phyloP scores from a whole-genome alignment of 2,888 invertebrate species.

The Ormyrus thymus region DNA sequence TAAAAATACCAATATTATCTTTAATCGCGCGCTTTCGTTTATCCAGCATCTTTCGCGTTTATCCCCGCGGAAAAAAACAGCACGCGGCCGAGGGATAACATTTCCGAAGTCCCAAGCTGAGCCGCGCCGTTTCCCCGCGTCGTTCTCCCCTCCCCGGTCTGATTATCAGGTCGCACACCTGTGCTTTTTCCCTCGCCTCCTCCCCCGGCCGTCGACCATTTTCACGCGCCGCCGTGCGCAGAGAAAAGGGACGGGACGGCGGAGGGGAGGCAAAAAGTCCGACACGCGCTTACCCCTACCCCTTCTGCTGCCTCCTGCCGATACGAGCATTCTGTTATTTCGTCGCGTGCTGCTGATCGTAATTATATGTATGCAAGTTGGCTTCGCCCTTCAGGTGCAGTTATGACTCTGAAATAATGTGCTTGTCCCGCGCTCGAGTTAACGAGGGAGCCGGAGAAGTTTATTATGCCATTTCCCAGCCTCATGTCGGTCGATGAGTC shows the following conservation, averaged over 20 bases:
- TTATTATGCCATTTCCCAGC: background rate
- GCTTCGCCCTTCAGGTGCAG: background rate
- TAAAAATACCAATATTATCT: too few species aligned
- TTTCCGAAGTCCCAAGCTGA: too few species aligned
- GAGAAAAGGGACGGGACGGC: background rate
- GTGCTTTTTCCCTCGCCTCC: constrained; percentile 32
- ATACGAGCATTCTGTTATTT: constrained; percentile 10
- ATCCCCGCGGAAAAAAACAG: background rate
- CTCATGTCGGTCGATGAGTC: too few species aligned
- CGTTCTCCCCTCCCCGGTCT: background rate
- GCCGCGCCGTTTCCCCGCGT: background rate
- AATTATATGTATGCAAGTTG: background rate
- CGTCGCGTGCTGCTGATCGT: constrained; percentile 26
- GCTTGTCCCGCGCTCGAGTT: background rate
- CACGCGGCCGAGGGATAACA: too few species aligned
- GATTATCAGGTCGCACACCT: constrained; percentile 45
- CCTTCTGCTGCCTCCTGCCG: background rate
- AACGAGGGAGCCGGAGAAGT: background rate
- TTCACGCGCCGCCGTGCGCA: constrained; percentile 45
- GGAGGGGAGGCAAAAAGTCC: background rate
- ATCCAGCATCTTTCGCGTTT: background rate
- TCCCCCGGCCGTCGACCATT: constrained; percentile 9
- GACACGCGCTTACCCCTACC: background rate
- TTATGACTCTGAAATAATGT: constrained; percentile 14
- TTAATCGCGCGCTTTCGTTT: background rate